Percentiles rank a stretch among this genome's conserved stretches.
Conservation (phyloP, 2,113 vertebrate genomes). For the Clupea harengus region DNA sequence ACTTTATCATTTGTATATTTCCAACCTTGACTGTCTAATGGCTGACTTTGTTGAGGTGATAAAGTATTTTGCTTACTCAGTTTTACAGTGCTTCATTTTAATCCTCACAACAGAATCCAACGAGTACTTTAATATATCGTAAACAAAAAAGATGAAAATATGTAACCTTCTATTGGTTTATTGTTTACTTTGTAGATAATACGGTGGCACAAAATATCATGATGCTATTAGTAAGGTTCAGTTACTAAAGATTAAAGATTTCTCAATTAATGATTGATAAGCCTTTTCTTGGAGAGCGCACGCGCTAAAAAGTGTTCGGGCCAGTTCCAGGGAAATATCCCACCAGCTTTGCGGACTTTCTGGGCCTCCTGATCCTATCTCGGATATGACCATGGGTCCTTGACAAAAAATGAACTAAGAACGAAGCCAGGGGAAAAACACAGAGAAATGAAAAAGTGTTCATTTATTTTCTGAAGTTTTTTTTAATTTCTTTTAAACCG, state of each 20-base stretch:
- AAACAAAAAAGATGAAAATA: background rate
- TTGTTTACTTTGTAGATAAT: background rate
- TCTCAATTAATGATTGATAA: no score
- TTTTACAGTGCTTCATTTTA: background rate
- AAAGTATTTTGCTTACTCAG: background rate
- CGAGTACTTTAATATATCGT: background rate
- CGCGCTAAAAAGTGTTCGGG: background rate
- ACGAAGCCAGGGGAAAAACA: background rate
- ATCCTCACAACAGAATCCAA: background rate
- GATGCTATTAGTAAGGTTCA: background rate
- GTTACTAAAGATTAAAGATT: no score
- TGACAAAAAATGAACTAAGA: background rate
- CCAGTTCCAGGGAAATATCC: background rate
- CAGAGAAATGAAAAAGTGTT: background rate
- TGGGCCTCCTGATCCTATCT: background rate
- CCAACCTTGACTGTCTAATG: background rate
- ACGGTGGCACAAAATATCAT: background rate
- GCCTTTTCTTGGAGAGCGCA: no score
- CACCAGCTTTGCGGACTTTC: background rate
- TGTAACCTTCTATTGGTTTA: background rate
- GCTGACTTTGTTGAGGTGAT: background rate
- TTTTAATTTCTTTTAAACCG: no score
- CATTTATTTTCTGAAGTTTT: no score
- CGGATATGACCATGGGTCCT: background rate
- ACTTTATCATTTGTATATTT: background rate